phyloP scores from a whole-genome alignment of 2,797 vertebrate species.

The Tokudaia tokunoshimensis region DNA sequence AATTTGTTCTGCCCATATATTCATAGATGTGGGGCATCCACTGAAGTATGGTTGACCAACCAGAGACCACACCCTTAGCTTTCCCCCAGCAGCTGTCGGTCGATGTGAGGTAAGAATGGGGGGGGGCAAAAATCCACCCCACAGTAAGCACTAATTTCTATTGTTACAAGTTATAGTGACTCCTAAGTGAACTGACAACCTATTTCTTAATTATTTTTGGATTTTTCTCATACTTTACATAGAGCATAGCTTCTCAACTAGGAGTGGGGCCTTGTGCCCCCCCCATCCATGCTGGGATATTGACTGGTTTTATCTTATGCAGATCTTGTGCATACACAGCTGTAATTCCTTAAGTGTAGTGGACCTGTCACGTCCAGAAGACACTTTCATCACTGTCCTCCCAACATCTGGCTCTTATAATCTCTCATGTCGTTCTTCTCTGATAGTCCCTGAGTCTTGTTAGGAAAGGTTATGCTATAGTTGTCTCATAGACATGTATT shows the following conservation, averaged over 20 bases:
- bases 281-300: neutral
- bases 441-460: neutral
- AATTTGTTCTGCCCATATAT: neutral
- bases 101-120: neutral
- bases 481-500: neutral
- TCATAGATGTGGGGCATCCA: neutral
- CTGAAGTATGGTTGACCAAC: too few relatives aligned
- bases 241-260: neutral
- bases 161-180: neutral
- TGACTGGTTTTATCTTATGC: neutral
- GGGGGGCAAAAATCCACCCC: neutral
- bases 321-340: neutral
- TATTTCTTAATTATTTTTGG: constrained; percentile 28
- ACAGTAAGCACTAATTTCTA: constrained; percentile 15
- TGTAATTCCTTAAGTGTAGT: neutral
- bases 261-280: neutral
- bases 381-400: neutral
- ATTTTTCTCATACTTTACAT: neutral
- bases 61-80: neutral
- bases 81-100: neutral
- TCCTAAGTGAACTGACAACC: neutral
- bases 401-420: neutral
- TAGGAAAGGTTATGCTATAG: neutral
- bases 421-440: neutral
- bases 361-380: neutral